Evolutionary conservation across 2,888 invertebrate species (phyloP).

Genomic region (Apamea monoglypha): DNA sequence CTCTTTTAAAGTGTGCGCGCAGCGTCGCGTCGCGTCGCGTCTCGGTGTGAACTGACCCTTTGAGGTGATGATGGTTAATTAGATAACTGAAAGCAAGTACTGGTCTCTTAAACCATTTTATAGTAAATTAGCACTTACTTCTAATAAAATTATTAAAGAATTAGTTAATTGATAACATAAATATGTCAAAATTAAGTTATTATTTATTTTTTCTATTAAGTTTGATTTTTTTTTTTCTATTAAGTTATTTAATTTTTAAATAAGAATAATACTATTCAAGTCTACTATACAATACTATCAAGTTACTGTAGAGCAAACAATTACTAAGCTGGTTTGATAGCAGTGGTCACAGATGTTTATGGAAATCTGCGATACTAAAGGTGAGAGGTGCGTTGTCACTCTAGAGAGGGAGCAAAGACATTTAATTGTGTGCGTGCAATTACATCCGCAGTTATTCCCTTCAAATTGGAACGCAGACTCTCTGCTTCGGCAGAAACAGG

Average conservation of each 20-base stretch:
- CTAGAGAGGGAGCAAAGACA: background rate
- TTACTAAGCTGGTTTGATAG: background rate
- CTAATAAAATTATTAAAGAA: conserved; percentile 90
- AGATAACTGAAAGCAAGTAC: conserved; percentile 93
- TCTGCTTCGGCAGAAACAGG: background rate
- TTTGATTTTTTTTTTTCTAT: no score
- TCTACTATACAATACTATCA: no score
- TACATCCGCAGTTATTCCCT: background rate
- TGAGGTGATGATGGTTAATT: conserved; percentile 76
- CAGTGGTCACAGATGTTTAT: background rate
- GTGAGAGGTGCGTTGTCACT: background rate
- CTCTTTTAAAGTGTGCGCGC: no score
- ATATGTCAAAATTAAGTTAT: conserved; percentile 93
- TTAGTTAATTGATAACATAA: conserved; percentile 90
- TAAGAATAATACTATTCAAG: background rate
- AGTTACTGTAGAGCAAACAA: background rate
- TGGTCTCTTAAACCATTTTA: conserved; percentile 93
- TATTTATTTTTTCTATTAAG: no score
- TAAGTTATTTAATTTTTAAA: no score
- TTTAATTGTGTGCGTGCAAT: background rate
- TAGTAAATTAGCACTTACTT: conserved; percentile 92
- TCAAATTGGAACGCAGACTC: background rate
- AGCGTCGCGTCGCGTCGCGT: no score
- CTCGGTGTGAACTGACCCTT: no score
- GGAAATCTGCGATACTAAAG: background rate